Base-by-base conservation (phyloP, 1,140 invertebrate species). In the Pseudomyrmex sp. region DNA sequence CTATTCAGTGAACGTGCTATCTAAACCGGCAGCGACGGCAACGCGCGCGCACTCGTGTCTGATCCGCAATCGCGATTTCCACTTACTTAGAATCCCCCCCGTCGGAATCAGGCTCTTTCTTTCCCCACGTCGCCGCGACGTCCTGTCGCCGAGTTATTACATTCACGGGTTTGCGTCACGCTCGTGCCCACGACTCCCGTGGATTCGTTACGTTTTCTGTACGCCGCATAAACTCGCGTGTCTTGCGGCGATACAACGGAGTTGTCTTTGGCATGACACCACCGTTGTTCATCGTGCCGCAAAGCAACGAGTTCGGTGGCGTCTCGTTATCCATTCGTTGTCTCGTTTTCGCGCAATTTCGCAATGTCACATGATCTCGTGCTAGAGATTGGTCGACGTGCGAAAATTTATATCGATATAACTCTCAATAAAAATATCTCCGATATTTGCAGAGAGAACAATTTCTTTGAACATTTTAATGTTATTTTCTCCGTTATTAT, bases 41-140 rank as follows among this genome's bases (percentile, higher is more conserved):
- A 58, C 26, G 5, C 69, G 35, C 35, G 35, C 35, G 13, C 63
- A 46, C 35, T 69, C 63, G 10, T n/a, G 35, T 48, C 61, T 54
- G 74, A 77, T 77, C 68, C 10, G 44, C 20, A 59, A 72, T 79
- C 65, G 76, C 65, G 20, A 79, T 72, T 80, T 80, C 66, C 54
- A 72, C 76, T 80, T 59, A 35, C 15, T 7, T 35, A 35, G 35
- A 35, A 59, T 59, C 23, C 52, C 62, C 26, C 75, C 66, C 26
- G 15, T 48, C 35, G 46, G 18, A 69, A 58, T 44, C 54, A 35
- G 44, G n/a, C 54, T 35, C 66, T 70, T 66, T 59, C 44, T 50
- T 50, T 80, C 59, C 13, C 62, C 62, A 18, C 44, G 62, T 10
- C 35, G 35, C 58, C 5, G 20, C 61, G 35, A 65, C 61, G n/a